Percentiles rank a stretch among this genome's conserved stretches.
Conservation (phyloP, 2,113 vertebrate species). For the Chroicocephalus ridibundus region DNA sequence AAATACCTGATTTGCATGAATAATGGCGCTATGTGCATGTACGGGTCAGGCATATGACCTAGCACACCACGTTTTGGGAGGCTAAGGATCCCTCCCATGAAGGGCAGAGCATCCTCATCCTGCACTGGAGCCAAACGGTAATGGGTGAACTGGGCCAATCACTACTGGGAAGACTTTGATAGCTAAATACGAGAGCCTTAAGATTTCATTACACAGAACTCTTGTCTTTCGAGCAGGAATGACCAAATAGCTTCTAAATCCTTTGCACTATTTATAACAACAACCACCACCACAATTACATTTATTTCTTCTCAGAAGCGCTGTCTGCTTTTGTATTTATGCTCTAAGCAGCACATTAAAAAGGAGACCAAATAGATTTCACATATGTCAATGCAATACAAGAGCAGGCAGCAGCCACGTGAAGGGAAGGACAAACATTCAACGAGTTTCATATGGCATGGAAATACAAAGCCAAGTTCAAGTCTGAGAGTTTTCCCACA, state of each 20-base stretch:
- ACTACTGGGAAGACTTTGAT: neutral
- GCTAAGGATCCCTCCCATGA: neutral
- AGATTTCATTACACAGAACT: neutral
- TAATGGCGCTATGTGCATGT: neutral
- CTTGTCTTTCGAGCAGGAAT: neutral
- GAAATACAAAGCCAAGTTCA: conserved; percentile 34
- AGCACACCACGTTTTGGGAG: neutral
- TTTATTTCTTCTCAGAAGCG: conserved; percentile 29
- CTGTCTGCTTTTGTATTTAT: conserved; percentile 63
- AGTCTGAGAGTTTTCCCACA: conserved; percentile 58
- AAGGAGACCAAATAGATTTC: conserved; percentile 52
- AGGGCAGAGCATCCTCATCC: neutral
- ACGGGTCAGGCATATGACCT: neutral
- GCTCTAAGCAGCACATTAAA: conserved; percentile 28
- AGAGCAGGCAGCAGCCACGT: conserved; percentile 46
- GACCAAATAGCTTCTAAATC: conserved; percentile 16
- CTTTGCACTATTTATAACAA: conserved; percentile 55
- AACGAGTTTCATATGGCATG: conserved; percentile 49
- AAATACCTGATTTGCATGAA: neutral
- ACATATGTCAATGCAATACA: conserved; percentile 43
- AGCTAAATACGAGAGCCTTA: neutral
- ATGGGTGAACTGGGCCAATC: neutral
- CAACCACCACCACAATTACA: conserved; percentile 17
- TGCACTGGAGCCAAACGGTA: neutral
- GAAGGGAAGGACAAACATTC: conserved; percentile 52